Evolutionary conservation across 2,113 vertebrate species (phyloP).

Genomic region (Callospermophilus lateralis): DNA sequence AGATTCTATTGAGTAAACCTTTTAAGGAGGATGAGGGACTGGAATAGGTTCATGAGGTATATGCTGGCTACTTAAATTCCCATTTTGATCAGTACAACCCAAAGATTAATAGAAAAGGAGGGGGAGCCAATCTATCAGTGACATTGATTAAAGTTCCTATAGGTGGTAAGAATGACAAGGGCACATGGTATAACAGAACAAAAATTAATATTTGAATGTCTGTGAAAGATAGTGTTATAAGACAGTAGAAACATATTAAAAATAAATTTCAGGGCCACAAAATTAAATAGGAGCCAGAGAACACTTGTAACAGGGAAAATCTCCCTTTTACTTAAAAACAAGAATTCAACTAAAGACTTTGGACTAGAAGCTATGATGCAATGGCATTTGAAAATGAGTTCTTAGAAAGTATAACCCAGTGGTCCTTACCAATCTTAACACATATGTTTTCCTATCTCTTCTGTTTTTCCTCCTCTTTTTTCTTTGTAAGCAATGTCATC

Average conservation of each 20-base stretch:
- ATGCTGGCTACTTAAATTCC: neutral
- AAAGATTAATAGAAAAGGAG: neutral
- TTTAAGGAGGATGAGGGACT: neutral
- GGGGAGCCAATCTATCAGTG: neutral
- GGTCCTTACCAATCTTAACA: neutral
- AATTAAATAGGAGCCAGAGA: constrained; percentile 40
- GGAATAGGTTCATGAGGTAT: neutral
- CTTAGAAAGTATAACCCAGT: neutral
- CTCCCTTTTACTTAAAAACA: constrained; percentile 16
- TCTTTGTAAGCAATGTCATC: constrained; percentile 7
- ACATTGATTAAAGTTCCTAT: neutral
- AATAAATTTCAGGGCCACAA: neutral
- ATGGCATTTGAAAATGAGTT: constrained; percentile 3
- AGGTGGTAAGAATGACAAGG: neutral
- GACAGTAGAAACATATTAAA: neutral
- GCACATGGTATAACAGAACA: neutral
- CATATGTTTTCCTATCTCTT: neutral
- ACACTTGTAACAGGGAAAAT: neutral
- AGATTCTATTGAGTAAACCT: neutral
- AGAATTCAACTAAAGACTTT: neutral
- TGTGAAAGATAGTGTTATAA: neutral
- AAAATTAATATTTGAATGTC: neutral
- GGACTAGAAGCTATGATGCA: neutral
- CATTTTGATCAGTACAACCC: neutral
- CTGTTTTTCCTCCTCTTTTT: constrained; percentile 8